Evolutionary conservation across 2,797 vertebrate species (phyloP).

Genomic region (Sebastolobus altivelis): DNA sequence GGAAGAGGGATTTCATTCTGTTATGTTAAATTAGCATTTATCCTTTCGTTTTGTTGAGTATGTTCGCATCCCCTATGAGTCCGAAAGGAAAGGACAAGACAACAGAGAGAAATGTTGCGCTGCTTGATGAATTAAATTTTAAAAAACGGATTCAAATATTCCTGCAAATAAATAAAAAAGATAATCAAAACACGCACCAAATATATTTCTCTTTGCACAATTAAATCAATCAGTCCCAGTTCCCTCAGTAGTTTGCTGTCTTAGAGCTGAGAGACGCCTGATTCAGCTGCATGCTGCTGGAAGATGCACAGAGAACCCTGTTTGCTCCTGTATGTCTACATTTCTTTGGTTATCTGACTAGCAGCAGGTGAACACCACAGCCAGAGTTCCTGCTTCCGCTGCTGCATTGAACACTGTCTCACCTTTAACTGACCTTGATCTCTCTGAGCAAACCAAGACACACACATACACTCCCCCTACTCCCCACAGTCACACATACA

Average conservation of each 20-base stretch:
- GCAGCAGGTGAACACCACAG: neutral
- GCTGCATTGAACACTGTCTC: constrained; percentile 1
- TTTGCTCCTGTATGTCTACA: neutral
- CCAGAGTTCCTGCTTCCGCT: neutral
- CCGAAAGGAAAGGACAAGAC: too few species aligned
- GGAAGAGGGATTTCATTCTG: accelerated
- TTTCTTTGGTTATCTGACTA: constrained; percentile 7
- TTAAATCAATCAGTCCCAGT: neutral
- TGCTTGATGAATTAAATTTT: too few species aligned
- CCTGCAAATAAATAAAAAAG: neutral
- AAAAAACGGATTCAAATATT: too few species aligned
- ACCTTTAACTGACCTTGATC: constrained; percentile 8
- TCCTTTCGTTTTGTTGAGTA: too few species aligned
- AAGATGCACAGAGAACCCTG: neutral
- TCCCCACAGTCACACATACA: neutral
- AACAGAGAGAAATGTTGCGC: too few species aligned
- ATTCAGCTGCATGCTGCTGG: neutral
- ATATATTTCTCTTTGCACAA: neutral
- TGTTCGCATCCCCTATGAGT: too few species aligned
- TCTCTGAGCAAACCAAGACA: constrained; percentile 13
- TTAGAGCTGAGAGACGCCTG: neutral
- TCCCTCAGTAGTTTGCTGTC: neutral
- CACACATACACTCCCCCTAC: neutral
- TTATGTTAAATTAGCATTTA: too few species aligned
- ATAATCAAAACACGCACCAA: neutral